phyloP scores from a whole-genome alignment of 2,888 invertebrate genomes.

The Euplexia lucipara region DNA sequence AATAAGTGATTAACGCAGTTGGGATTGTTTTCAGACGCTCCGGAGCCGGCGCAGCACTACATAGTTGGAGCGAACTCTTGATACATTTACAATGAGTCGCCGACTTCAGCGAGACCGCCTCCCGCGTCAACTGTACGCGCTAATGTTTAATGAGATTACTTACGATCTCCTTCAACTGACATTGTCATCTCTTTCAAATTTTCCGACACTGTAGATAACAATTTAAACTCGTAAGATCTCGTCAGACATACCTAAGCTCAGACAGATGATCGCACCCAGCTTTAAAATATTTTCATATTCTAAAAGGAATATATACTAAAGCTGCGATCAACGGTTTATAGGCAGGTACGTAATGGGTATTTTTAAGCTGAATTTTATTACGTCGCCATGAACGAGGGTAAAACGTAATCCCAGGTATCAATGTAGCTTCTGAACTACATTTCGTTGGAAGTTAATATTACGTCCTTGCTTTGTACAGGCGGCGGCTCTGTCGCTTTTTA shows the following conservation, averaged over 20 bases:
- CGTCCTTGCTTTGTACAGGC: conserved; percentile 56
- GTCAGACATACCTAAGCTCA: conserved; percentile 48
- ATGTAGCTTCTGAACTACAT: conserved; percentile 80
- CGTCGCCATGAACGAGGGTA: conserved; percentile 88
- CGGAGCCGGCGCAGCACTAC: conserved; percentile 74
- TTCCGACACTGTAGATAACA: conserved; percentile 38
- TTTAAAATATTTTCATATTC: conserved; percentile 70
- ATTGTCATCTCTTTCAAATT: conserved; percentile 60
- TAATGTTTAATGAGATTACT: conserved; percentile 82
- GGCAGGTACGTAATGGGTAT: conserved; percentile 74
- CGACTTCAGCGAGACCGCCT: conserved; percentile 51
- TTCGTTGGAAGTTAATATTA: conserved; percentile 74
- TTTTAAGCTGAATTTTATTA: conserved; percentile 91
- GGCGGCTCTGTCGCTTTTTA: conserved; percentile 53
- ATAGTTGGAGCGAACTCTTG: conserved; percentile 81
- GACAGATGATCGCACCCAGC: conserved; percentile 62
- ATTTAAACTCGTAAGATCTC: conserved; percentile 51
- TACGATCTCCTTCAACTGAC: conserved; percentile 64
- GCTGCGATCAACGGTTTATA: conserved; percentile 68
- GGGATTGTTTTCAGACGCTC: conserved; percentile 88
- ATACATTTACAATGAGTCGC: conserved; percentile 87
- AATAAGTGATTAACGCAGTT: conserved; percentile 91
- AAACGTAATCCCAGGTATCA: conserved; percentile 87
- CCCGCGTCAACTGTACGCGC: conserved; percentile 66
- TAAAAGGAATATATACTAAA: conserved; percentile 71